A percentile compares a stretch with the other conserved stretches of the same genome.
Evolutionary conservation across 2,888 invertebrate genomes (phyloP).

Genomic region (Tenthredo distinguenda): DNA sequence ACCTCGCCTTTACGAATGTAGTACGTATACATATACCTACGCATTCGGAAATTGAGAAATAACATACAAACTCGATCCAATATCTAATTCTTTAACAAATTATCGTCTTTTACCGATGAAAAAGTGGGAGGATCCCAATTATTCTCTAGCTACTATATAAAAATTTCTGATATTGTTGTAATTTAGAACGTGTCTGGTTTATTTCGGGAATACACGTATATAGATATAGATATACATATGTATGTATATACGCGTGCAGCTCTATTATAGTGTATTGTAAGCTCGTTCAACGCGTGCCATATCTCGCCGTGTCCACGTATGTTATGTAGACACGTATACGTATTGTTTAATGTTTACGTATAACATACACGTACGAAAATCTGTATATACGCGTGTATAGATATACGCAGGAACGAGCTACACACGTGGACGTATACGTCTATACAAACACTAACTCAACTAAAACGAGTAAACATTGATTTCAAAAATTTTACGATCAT

Average conservation of each 20-base stretch:
- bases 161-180: not conserved
- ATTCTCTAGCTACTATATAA: not conserved
- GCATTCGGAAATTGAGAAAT: not conserved
- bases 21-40: too few species aligned
- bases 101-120: not conserved
- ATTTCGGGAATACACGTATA: not conserved
- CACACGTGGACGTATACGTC: not conserved
- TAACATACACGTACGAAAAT: not conserved
- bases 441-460: not conserved
- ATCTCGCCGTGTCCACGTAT: not conserved
- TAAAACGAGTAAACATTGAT: slow-evolving; percentile 3
- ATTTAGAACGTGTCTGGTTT: not conserved
- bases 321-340: not conserved
- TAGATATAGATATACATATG: too few species aligned
- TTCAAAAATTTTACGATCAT: slow-evolving; percentile 7
- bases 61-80: not conserved
- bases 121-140: not conserved
- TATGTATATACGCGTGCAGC: not conserved
- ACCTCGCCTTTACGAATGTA: not conserved
- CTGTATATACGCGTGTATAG: not conserved
- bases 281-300: not conserved
- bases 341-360: slow-evolving; percentile 39
- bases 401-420: not conserved
- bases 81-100: not conserved
- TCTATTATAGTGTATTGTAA: not conserved